Percentiles rank a stretch among this genome's conserved stretches.
Evolutionary conservation across 2,797 vertebrate species (phyloP).

Genomic region (Merluccius polli): DNA sequence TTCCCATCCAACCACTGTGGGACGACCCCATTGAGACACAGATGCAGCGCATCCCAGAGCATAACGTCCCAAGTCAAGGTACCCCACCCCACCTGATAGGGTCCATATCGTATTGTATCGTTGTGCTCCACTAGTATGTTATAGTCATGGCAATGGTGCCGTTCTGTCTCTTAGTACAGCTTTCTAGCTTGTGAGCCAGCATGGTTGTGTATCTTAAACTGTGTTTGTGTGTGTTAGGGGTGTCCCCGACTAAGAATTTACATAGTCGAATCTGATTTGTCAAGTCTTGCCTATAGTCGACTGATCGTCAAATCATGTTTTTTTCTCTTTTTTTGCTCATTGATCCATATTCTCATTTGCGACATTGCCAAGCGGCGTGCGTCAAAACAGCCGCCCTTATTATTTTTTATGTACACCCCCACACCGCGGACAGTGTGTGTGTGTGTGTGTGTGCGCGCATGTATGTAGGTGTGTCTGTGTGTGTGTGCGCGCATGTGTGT

Average conservation of each 20-base stretch:
- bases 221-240: constrained; percentile 74
- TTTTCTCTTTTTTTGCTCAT: too few species aligned
- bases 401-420: too few species aligned
- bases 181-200: constrained; percentile 41
- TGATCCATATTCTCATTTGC: too few species aligned
- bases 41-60: constrained; percentile 98
- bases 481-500: too few species aligned
- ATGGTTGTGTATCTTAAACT: constrained; percentile 73
- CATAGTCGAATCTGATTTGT: too few species aligned
- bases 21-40: constrained; percentile 98
- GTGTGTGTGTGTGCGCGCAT: too few species aligned
- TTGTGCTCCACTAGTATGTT: constrained; percentile 83
- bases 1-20: constrained; percentile 97
- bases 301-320: too few species aligned
- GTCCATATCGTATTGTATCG: constrained; percentile 75
- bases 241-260: too few species aligned
- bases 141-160: constrained; percentile 74
- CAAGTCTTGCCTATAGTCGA: too few species aligned
- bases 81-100: constrained; percentile 85
- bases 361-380: too few species aligned
- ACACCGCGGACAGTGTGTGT: too few species aligned
- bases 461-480: constrained; percentile 69
- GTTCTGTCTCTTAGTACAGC: constrained; percentile 79
- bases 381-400: too few species aligned
- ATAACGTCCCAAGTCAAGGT: constrained; percentile 97